Evolutionary conservation across 2,797 vertebrate species (phyloP).

Genomic region (Neosilurus mollespiculum): DNA sequence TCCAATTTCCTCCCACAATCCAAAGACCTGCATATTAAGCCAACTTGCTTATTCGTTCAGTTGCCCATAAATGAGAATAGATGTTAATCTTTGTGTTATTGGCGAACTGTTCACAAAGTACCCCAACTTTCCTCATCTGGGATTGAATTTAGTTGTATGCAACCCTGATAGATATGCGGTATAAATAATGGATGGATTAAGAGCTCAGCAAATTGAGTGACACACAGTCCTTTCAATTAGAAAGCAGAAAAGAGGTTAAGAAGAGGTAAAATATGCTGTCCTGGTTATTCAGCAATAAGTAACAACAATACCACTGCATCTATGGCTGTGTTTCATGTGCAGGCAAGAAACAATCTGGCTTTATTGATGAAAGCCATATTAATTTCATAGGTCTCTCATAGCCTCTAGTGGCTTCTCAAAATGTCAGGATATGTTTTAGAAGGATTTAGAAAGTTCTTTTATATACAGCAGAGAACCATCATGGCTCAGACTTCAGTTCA

Average conservation of each 20-base stretch:
- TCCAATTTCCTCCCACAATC: too few relatives aligned
- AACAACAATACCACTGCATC: background rate
- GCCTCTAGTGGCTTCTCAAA: background rate
- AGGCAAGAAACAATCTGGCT: background rate
- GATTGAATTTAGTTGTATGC: too few relatives aligned
- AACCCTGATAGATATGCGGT: too few relatives aligned
- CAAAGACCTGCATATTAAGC: too few relatives aligned
- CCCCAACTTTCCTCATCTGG: too few relatives aligned
- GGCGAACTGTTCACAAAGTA: too few relatives aligned
- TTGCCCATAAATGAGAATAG: too few relatives aligned
- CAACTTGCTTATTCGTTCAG: too few relatives aligned
- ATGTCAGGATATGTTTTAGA: background rate
- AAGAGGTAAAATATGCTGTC: slow-evolving; percentile 9
- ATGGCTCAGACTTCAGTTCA: background rate
- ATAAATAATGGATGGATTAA: too few relatives aligned
- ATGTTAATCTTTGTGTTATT: too few relatives aligned
- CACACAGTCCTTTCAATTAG: background rate
- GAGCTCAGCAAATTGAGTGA: background rate
- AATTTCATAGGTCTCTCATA: background rate
- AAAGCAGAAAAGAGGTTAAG: background rate
- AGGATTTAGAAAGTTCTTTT: background rate
- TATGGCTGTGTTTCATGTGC: background rate
- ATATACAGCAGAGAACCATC: background rate
- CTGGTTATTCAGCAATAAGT: slow-evolving; percentile 1
- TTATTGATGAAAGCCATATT: background rate